A percentile compares a stretch with the other conserved stretches of the same genome.
These are phyloP conservation scores for Pempheris klunzingeri DNA, from an alignment of 2,797 vertebrate species.

Conservation along the genomic window DNA sequence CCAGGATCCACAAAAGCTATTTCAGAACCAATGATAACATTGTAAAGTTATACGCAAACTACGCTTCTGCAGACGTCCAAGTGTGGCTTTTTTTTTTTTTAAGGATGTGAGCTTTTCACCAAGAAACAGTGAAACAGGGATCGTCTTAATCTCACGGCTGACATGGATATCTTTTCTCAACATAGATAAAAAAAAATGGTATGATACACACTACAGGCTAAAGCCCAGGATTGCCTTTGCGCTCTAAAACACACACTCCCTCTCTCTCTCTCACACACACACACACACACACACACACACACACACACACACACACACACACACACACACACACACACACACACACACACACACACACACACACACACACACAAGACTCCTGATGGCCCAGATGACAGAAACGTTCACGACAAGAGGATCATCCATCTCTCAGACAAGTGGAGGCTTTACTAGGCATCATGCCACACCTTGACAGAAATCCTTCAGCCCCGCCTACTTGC, in stretches of 20 bases:
- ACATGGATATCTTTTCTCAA: background rate
- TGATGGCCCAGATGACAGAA: slow-evolving; percentile 12
- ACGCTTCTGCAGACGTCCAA: background rate
- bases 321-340: background rate
- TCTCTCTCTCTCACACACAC: background rate
- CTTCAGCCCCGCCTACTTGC: background rate
- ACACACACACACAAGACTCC: background rate
- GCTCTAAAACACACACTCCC: slow-evolving; percentile 14
- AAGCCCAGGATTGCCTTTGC: background rate
- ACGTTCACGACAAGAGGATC: slow-evolving; percentile 21
- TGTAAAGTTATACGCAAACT: background rate
- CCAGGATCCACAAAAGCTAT: slow-evolving; percentile 22
- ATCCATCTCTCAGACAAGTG: slow-evolving; percentile 11
- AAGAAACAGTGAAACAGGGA: background rate
- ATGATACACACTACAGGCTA: background rate
- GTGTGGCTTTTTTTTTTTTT: background rate
- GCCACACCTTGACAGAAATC: slow-evolving; percentile 17
- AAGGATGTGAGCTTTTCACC: background rate
- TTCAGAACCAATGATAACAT: slow-evolving; percentile 19
- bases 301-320: no score
- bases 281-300: no score
- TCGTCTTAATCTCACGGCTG: background rate
- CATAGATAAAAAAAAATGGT: background rate
- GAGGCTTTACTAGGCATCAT: background rate
- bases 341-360: no score